Evolutionary conservation across 2,797 vertebrate genomes (phyloP), one percentile per base, ranked within the genome.

Genomic region (Fringilla coelebs): DNA sequence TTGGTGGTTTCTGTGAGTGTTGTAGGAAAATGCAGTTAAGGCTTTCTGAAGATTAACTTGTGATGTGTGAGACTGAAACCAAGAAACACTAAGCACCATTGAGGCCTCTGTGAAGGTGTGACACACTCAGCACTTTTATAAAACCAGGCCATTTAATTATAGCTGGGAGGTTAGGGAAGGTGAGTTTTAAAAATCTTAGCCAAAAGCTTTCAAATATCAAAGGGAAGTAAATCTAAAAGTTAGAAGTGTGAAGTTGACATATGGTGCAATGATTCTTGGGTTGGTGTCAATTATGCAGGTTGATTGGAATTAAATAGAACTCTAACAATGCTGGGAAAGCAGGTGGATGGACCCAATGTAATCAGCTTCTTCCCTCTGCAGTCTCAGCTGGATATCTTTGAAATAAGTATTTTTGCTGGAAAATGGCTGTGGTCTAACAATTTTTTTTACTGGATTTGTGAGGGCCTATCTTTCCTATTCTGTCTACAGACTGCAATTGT

Each of bases 61-160:
- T 71, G 78, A 61, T 4, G 16, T 58, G 10, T n/a, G 41, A 91
- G 52, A 58, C 43, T 3, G 4, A 68, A 74, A 77, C n/a, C 38
- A 81, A 29, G 46, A 88, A 88, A 85, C 94, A 19, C 28, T 57
- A 54, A 77, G 54, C 14, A 52, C 49, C 31, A 29, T 58, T 88
- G 76, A 93, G 66, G 71, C 76, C 79, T 61, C 36, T 75, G 21
- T 80, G 61, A 65, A 0, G 0, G 54, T 85, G 89, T 83, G 88
- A 68, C 91, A 75, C 51, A 85, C 68, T 85, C 85, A 90, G 70
- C 89, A 84, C 29, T 91, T 93, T 63, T 26, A 3, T 34, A 60
- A 91, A 93, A 88, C 1, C 58, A 86, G 88, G 85, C 51, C 80
- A 79, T 75, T 94, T 94, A 96, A 96, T 91, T 94, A 94, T 81